Evolutionary conservation across 2,888 invertebrate species (phyloP), one percentile per base, ranked within the genome.

Genomic region (Pecten maximus): DNA sequence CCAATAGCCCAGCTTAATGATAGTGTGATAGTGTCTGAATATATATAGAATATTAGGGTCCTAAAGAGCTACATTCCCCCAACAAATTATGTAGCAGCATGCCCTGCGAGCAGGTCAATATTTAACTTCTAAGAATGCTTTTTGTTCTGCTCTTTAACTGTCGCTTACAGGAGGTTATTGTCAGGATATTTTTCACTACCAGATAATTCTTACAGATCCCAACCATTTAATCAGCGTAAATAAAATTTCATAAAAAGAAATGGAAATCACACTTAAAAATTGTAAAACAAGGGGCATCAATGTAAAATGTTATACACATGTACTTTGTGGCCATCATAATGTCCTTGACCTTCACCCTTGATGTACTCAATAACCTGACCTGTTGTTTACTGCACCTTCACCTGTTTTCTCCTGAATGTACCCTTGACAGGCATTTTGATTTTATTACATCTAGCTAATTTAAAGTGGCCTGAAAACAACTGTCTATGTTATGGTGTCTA

Each of bases 21-120:
- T 74, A 28, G 74, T 35, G 74, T 35, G 74, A 74, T 74, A 74
- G 74, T 3, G 74, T 23, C 40, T 40, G 88, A 88, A 88, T 88
- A 44, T 88, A 88, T 40, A 88, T 88, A 35, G 48, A 88, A 40
- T 88, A 88, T 88, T 88, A 88, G 74, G 74, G 12, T 15, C 74
- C 74, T 28, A 54, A 74, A 74, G n/a, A 74, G 60, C n/a, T 74
- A 74, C 60, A 28, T 74, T n/a, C 60, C 6, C n/a, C 60, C 28
- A 28, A 19, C 74, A 74, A 28, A 28, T 74, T 74, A 74, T 74
- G 74, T 74, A 74, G 74, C 74, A 74, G 15, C 74, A 74, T 74
- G 74, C 74, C 28, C 10, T 12, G 23, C 35, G 8, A 44, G 35
- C 74, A 74, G 35, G 8, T 74, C 28, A 28, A 74, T 28, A 74